phyloP scores from a whole-genome alignment of 2,797 vertebrate genomes.

The Phalanger gymnotis region DNA sequence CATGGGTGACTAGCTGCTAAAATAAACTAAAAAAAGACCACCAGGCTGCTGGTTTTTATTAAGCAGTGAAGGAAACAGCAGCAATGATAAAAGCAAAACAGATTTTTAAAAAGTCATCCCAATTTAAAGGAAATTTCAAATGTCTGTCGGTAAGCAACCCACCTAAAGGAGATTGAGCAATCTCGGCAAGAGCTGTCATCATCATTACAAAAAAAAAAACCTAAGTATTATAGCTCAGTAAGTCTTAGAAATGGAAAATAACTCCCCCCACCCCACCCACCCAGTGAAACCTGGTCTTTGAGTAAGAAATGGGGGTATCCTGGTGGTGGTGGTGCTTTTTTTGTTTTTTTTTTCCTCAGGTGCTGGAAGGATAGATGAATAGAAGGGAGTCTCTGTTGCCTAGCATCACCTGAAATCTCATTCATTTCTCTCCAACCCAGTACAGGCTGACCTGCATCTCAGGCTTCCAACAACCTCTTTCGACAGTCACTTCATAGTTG shows the following conservation, averaged over 20 bases:
- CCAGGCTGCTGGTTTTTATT: conserved; percentile 68
- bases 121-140: background rate
- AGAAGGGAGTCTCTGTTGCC: background rate
- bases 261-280: background rate
- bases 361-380: background rate
- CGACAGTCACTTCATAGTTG: background rate
- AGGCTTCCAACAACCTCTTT: background rate
- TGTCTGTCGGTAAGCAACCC: background rate
- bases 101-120: conserved; percentile 33
- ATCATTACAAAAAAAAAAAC: background rate
- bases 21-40: conserved; percentile 23
- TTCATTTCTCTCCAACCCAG: background rate
- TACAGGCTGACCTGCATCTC: background rate
- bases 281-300: conserved; percentile 33
- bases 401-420: background rate
- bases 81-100: conserved; percentile 68
- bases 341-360: background rate
- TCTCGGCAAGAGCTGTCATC: conserved; percentile 39
- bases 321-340: background rate
- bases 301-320: background rate
- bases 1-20: background rate
- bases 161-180: background rate
- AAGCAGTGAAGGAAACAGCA: conserved; percentile 60
- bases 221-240: conserved; percentile 14
- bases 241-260: conserved; percentile 18